A percentile compares a stretch with the other conserved stretches of the same genome.
Conservation (phyloP, 2,113 vertebrate species). For the Chaetorhynchus papuensis region DNA sequence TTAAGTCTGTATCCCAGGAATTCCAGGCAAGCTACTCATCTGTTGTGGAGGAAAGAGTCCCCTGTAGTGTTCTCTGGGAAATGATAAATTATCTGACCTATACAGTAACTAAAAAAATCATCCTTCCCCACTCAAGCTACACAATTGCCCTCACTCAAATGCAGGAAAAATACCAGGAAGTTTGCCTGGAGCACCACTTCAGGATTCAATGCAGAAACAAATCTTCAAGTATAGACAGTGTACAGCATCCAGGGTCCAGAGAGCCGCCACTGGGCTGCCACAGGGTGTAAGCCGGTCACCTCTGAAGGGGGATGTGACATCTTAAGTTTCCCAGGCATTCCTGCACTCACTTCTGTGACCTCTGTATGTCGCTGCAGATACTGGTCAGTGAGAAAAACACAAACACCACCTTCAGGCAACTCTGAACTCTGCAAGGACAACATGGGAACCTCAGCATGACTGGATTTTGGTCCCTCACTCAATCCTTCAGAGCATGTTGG, state of each 20-base stretch:
- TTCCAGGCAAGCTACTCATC: background rate
- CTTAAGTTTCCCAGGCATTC: background rate
- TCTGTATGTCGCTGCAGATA: background rate
- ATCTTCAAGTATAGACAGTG: background rate
- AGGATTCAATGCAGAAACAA: background rate
- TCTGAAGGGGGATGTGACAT: background rate
- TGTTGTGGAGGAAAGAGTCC: background rate
- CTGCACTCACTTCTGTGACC: background rate
- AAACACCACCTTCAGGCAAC: background rate
- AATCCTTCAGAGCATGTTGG: background rate
- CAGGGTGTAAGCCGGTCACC: background rate
- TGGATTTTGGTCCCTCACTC: background rate
- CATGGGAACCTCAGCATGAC: fast-evolving
- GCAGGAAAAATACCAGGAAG: background rate
- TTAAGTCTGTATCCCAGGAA: background rate
- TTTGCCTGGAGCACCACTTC: background rate
- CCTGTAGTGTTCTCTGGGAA: background rate
- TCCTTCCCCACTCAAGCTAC: background rate
- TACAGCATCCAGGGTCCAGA: background rate
- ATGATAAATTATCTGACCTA: background rate
- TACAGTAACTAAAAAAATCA: background rate
- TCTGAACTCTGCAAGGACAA: background rate
- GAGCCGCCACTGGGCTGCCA: background rate
- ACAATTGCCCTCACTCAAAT: background rate
- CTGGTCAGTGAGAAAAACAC: background rate